Evolutionary conservation across 2,888 invertebrate genomes (phyloP).

Genomic region (Parnassius glacialis): DNA sequence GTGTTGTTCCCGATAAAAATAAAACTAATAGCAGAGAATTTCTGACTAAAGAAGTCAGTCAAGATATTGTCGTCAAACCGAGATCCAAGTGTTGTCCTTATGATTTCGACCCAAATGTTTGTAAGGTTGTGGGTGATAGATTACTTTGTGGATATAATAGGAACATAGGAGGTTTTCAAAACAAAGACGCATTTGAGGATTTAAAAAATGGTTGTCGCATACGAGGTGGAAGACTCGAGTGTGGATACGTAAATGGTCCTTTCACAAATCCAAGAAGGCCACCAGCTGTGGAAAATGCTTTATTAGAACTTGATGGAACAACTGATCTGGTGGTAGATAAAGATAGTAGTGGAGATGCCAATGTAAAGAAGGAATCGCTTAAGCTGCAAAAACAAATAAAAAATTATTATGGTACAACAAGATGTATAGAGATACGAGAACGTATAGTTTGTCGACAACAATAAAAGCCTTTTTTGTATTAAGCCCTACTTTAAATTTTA

Average conservation of each 20-base stretch:
- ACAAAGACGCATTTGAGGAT: conserved; percentile 32
- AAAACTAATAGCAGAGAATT: conserved; percentile 10
- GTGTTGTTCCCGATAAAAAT: conserved; percentile 21
- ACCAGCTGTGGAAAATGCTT: conserved; percentile 29
- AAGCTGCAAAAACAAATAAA: no score
- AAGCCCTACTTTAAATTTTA: no score
- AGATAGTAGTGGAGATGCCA: conserved; percentile 1
- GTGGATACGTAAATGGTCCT: conserved; percentile 57
- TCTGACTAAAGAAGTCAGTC: not conserved
- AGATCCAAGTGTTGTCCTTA: conserved; percentile 55
- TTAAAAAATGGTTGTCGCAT: conserved; percentile 55
- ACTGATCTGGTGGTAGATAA: not conserved
- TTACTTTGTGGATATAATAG: conserved; percentile 60
- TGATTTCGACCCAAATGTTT: conserved; percentile 52
- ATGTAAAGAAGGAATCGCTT: no score
- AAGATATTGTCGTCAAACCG: not conserved
- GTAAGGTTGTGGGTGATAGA: conserved; percentile 54
- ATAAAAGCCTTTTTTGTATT: not conserved
- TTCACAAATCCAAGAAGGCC: conserved; percentile 45
- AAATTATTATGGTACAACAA: conserved; percentile 25
- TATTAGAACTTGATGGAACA: conserved; percentile 8
- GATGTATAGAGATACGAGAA: conserved; percentile 48
- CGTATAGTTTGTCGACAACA: conserved; percentile 46
- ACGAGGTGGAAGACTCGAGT: conserved; percentile 59
- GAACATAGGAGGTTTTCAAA: conserved; percentile 45